These are phyloP conservation scores for Mesocricetus auratus DNA, from an alignment of 2,113 vertebrate species.

Conservation along the genomic window DNA sequence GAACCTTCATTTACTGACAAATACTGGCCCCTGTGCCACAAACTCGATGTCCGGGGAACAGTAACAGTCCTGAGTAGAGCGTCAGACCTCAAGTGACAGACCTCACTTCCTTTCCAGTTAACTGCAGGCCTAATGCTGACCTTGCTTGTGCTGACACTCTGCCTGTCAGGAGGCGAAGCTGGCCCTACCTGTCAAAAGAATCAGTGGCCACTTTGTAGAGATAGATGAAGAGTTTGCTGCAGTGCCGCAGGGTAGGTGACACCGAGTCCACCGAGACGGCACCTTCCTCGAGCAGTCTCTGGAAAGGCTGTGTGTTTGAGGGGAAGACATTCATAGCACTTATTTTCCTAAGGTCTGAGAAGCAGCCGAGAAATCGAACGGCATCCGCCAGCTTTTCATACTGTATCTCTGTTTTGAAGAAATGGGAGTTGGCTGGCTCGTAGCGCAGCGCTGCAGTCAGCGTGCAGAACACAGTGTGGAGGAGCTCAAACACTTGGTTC, in stretches of 20 bases:
- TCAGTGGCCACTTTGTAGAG: constrained; percentile 99
- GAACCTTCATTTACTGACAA: constrained; percentile 26
- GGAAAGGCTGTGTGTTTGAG: constrained; percentile 96
- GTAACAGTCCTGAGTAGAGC: constrained; percentile 80
- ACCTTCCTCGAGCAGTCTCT: constrained; percentile 96
- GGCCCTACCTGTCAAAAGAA: constrained; percentile 97
- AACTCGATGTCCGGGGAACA: not conserved
- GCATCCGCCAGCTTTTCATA: constrained; percentile 99
- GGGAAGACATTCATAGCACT: constrained; percentile 91
- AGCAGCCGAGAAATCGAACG: constrained; percentile 97
- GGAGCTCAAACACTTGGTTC: constrained; percentile 97
- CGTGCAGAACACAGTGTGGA: constrained; percentile 96
- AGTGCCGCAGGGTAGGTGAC: constrained; percentile 94
- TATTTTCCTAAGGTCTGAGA: constrained; percentile 96
- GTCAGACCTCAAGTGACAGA: constrained; percentile 90
- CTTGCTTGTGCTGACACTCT: not conserved
- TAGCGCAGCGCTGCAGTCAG: constrained; percentile 98
- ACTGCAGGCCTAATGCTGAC: not conserved
- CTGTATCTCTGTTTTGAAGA: constrained; percentile 99
- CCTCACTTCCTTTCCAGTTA: constrained; percentile 36
- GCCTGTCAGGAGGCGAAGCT: not conserved
- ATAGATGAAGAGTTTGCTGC: constrained; percentile 98
- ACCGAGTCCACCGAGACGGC: constrained; percentile 90
- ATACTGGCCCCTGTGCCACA: not conserved
- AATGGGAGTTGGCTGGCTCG: constrained; percentile 98